Evolutionary conservation across 1,140 invertebrate genomes (phyloP), one percentile per base, ranked within the genome.

Genomic region (Nymphalis io): DNA sequence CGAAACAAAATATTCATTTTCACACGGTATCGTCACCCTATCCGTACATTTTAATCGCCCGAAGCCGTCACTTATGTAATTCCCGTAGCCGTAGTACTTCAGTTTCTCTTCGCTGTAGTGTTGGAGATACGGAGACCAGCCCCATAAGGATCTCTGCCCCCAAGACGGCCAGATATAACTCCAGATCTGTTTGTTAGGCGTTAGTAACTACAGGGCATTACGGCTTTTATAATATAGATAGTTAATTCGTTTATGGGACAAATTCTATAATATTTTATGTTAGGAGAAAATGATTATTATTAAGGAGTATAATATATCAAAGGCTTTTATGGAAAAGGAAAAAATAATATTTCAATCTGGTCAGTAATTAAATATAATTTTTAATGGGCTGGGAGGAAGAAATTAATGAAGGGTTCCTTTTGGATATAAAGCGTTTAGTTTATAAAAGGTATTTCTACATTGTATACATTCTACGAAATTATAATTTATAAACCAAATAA

Each of bases 1-100:
- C 89, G 94, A 94, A 63, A 96, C 93, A 80, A 97, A 96, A 82
- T 97, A 96, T 78, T 97, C 96, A 53, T 95, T 95, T 75, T 96
- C 96, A 79, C 96, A 97, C 0, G 96, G 95, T 85, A 96, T 94
- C 1, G 96, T 94, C 48, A 97, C 94, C 44, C 95, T 93, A 80
- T 97, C 95, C 2, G 88, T 90, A 77, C 96, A 97, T 1, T 93
- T 91, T 72, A 91, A 85, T 13, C 92, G 68, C 0, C 90, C 91
- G 51, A 80, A 84, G 1, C 85, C 86, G 3, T 84, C 78, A 6
- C 74, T 62, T 1, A 83, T 86, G 51, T 81, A 90, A 68, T 84
- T 81, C 27, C 91, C 91, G 55, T 91, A 92, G 8, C 91, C 91
- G 75, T 84, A 86, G 80, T 92, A 92, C 58, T 86, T 76, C 27